A percentile compares a stretch with the other conserved stretches of the same genome.
Conservation (phyloP, 2,113 vertebrate species). For the Percina caprodes region DNA sequence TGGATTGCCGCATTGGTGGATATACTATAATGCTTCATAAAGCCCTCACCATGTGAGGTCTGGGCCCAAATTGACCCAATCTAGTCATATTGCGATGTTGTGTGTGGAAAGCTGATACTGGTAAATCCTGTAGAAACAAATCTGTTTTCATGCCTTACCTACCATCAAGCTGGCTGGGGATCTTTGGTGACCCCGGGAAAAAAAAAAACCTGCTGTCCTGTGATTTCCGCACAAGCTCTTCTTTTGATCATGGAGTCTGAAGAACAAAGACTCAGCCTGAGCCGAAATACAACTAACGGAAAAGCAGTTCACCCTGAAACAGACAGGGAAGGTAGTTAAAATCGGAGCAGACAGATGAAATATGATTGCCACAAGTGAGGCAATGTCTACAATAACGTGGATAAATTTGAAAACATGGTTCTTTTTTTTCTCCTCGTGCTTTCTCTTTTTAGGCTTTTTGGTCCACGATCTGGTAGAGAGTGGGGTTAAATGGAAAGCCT, state of each 20-base stretch:
- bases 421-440: background rate
- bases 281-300: constrained; percentile 3
- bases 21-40: background rate
- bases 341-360: background rate
- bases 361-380: background rate
- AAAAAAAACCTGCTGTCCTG: constrained; percentile 6
- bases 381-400: background rate
- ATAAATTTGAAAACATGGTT: background rate
- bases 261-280: constrained; percentile 56
- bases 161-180: background rate
- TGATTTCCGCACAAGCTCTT: constrained; percentile 15
- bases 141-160: constrained; percentile 3
- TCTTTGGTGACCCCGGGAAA: constrained; percentile 33
- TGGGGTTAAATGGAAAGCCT: background rate
- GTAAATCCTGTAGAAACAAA: background rate
- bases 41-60: constrained; percentile 2
- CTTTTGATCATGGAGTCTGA: constrained; percentile 60
- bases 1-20: background rate
- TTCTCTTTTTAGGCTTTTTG: background rate
- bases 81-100: constrained; percentile 1
- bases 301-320: constrained; percentile 30
- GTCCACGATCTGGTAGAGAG: background rate
- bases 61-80: background rate
- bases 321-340: background rate
- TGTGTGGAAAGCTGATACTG: background rate